Base-by-base conservation (phyloP, 2,888 invertebrate species). In the Leistus spinibarbis region DNA sequence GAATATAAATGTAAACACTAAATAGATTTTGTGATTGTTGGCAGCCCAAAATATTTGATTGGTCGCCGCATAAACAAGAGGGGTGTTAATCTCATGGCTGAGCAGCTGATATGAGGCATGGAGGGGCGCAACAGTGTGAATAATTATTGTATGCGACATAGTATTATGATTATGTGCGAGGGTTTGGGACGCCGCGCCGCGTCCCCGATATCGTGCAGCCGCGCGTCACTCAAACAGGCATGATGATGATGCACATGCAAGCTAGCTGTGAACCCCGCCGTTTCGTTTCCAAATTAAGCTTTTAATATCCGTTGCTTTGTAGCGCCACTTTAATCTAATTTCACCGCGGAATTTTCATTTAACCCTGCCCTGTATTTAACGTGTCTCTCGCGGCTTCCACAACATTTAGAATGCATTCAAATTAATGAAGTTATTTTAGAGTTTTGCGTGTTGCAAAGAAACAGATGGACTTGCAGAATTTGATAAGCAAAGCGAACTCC, bases 271-370 rank as follows among this genome's bases (percentile, higher is more conserved):
- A 40, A 5, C 40, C 40, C 40, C 40, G 40, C 54, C 16, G 23
- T 54, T 60, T 62, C 67, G 73, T 73, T 73, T 73, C 67, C 75
- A 75, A 69, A 75, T 69, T 69, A 68, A 75, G 75, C 68, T 75
- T 75, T 75, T 75, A 75, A 75, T 75, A 75, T 75, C 75, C 75
- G 75, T 68, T 69, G 69, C 69, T 75, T 75, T 75, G 75, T 73
- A 73, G 73, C 73, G 67, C 73, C 73, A 73, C 73, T 73, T 73
- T 73, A 73, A 73, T 73, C 73, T 73, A 73, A 73, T 73, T 73
- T 67, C 62, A 62, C 62, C 73, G 62, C 73, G 73, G 73, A 73
- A 73, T 73, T 73, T 73, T 73, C 73, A 73, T 73, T 73, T 73
- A 73, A 73, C 73, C 73, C 73, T 73, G 67, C 54, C 62, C 54